Conservation (phyloP, 1,140 invertebrate genomes). For the Mactra quadrangularis region DNA sequence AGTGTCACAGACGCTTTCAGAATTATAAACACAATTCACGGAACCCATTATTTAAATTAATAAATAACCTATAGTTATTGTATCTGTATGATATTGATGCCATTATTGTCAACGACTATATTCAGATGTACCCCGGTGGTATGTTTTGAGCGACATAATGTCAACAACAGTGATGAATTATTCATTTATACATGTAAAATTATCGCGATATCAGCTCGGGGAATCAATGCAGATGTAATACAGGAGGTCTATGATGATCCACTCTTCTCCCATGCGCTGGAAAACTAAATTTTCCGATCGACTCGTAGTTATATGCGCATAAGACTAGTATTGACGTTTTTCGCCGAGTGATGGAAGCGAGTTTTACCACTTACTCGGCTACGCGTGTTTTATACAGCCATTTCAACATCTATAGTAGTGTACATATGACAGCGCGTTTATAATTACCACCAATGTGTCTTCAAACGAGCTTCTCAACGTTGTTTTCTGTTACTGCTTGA, state of each 20-base stretch:
- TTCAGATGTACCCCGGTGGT: no score
- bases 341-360: no score
- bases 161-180: conserved; percentile 34
- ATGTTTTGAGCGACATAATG: background rate
- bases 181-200: conserved; percentile 38
- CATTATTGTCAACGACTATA: no score
- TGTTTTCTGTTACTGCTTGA: background rate
- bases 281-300: conserved; percentile 40
- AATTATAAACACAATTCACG: no score
- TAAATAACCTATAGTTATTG: no score
- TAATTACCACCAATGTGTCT: conserved; percentile 8
- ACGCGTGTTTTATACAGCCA: no score
- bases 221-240: conserved; percentile 43
- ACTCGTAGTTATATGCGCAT: conserved; percentile 3
- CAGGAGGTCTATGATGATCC: conserved; percentile 13
- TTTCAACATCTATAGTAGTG: background rate
- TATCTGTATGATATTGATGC: no score
- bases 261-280: conserved; percentile 32
- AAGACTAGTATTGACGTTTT: no score
- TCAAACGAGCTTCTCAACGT: conserved; percentile 6
- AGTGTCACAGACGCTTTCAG: no score
- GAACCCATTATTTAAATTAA: no score
- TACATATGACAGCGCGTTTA: conserved; percentile 10
- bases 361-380: no score
- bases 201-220: conserved; percentile 17